Percentiles rank a stretch among this genome's conserved stretches.
These are phyloP conservation scores for Danaus plexippus DNA, from an alignment of 1,140 invertebrate species.

Conservation along the genomic window DNA sequence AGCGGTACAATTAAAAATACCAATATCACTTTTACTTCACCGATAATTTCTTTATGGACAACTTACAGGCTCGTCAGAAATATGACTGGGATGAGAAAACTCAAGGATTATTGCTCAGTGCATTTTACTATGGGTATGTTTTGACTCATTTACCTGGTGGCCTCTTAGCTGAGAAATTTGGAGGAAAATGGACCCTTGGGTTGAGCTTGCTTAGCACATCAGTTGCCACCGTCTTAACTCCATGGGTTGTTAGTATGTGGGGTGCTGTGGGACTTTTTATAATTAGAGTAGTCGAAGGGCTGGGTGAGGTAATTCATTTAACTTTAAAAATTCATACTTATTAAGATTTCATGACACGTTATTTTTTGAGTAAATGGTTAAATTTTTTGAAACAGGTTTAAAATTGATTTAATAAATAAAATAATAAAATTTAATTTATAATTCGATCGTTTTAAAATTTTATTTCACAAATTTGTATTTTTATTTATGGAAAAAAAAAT, in stretches of 20 bases:
- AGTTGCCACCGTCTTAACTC: constrained; percentile 48
- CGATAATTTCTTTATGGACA: background rate
- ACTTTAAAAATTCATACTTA: background rate
- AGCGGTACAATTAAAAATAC: too few species aligned
- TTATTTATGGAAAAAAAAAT: background rate
- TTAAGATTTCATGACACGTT: too few species aligned
- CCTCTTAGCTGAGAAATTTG: constrained; percentile 74
- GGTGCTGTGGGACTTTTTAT: constrained; percentile 75
- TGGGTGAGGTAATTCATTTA: constrained; percentile 72
- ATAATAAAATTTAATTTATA: too few species aligned
- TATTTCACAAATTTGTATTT: too few species aligned
- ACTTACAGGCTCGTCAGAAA: constrained; percentile 35
- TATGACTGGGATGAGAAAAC: constrained; percentile 76
- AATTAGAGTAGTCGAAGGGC: constrained; percentile 76
- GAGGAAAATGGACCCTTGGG: constrained; percentile 72
- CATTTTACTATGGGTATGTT: constrained; percentile 78
- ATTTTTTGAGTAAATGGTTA: too few species aligned
- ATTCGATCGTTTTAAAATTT: too few species aligned
- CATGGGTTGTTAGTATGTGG: constrained; percentile 54
- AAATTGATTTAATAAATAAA: too few species aligned
- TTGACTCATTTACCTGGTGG: constrained; percentile 77
- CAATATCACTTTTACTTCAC: too few species aligned
- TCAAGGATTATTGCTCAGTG: constrained; percentile 73
- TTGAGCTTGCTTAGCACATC: constrained; percentile 51
- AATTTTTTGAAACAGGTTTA: too few species aligned